Evolutionary conservation across 1,140 invertebrate species (phyloP), one percentile per base, ranked within the genome.

Genomic region (Yoshiicerus persimilis): DNA sequence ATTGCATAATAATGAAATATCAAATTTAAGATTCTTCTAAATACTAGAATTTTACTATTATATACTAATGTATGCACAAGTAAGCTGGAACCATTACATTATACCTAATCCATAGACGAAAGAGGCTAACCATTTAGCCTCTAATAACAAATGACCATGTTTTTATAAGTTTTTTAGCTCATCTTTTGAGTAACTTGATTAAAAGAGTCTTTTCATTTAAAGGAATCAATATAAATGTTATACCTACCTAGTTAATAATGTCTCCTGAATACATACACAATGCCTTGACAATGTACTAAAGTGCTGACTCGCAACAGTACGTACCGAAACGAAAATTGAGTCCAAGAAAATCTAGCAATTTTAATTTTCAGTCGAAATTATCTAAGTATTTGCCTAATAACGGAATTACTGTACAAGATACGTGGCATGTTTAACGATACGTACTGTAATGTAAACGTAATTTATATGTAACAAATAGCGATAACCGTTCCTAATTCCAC

Each of bases 271-370:
- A 80, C n/a, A n/a, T 80, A 38, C n/a, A 80, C 30, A 80, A 34
- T 80, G 75, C 75, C 75, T 80, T 80, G 75, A 80, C 30, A 80
- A 80, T 80, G 75, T 80, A 80, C 75, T 80, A 80, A 34, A 36
- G 32, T 80, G 75, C 75, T 80, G 75, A 34, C 20, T 80, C 20
- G 32, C 30, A 34, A 34, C 70, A 77, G 16, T 36, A 80, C 30
- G n/a, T 80, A 80, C 75, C 34, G 32, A 80, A 80, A 80, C 75
- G 32, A 80, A 80, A 36, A 80, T 80, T 80, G 75, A 80, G 75
- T 80, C 75, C 75, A 80, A 80, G 13, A 56, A 56, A 56, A 20
- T 38, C 8, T 80, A 80, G 75, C 11, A 80, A 38, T 80, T 80
- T 32, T 80, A 30, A 38, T 80, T 80, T 80, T 36, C 23, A 77